Evolutionary conservation across 2,888 invertebrate genomes (phyloP), one percentile per base, ranked within the genome.

Genomic region (Sarcophaga caerulescens): DNA sequence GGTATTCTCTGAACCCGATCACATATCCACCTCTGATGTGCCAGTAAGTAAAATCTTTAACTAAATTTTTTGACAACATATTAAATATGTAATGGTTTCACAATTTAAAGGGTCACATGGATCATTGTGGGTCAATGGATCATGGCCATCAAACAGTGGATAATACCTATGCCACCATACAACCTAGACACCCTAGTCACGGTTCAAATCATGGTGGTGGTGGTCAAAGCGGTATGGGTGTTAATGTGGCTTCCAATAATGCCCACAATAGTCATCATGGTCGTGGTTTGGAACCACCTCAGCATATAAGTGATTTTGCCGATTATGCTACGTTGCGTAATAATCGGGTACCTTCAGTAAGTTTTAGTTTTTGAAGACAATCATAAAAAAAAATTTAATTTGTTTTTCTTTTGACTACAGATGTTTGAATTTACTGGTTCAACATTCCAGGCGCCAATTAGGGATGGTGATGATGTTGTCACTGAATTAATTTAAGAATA

Each of bases 1-100:
- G 93, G 98, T 98, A 23, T 97, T 98, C 91, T 96, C 96, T 88
- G 96, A 96, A 90, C 95, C 96, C 14, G 96, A 96, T 92, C 92
- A 92, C 66, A 92, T 92, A 60, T 92, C 92, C n/a, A 92, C 90
- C 77, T 91, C 92, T 21, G 93, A 93, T 87, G 90, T 91, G n/a
- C 92, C 92, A 62, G 93, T 91, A 89, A 89, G 89, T 85, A 21
- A 11, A 45, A 57, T 45, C 19, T 44, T 47, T 19, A 3, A 23
- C 12, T 57, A 8, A 17, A 10, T 60, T 35, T 25, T 60, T 75
- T 35, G 2, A 10, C 8, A 35, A 35, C 62, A 59, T 35, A n/a
- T 57, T 78, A 45, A 52, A n/a, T 71, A 8, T 68, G 45, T 52
- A 11, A 23, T 57, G 4, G 25, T 60, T 52, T 71, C 10, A 52